phyloP scores from a whole-genome alignment of 2,113 vertebrate genomes.

The Chamaetylas fuelleborni region DNA sequence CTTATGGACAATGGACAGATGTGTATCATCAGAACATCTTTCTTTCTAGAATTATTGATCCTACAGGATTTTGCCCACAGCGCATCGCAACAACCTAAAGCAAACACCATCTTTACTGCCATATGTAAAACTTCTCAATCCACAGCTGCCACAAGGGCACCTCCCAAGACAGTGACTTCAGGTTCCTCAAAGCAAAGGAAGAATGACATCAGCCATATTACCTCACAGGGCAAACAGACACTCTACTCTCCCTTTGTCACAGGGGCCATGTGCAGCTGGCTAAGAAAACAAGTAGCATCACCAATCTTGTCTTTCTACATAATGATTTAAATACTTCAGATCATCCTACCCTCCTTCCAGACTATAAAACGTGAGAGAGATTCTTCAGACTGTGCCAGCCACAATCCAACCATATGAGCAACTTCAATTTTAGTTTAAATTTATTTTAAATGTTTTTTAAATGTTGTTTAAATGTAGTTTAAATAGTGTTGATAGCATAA shows the following conservation, averaged over 20 bases:
- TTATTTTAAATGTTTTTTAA: background rate
- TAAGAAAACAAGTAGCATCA: background rate
- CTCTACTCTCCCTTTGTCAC: background rate
- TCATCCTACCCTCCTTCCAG: background rate
- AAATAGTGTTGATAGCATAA: background rate
- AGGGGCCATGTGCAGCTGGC: fast-evolving
- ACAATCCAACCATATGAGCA: background rate
- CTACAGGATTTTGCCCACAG: background rate
- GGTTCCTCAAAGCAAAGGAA: background rate
- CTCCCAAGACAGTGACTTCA: background rate
- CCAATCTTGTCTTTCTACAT: background rate
- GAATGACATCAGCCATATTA: background rate
- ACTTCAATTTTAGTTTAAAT: background rate
- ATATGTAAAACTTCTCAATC: background rate
- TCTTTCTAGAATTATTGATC: background rate
- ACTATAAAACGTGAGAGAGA: background rate
- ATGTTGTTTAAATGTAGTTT: background rate
- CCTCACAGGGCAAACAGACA: background rate
- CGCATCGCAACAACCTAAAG: background rate
- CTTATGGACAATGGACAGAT: background rate
- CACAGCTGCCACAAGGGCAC: background rate
- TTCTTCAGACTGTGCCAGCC: background rate
- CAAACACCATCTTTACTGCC: background rate
- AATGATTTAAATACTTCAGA: background rate
- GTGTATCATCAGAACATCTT: background rate